phyloP scores from a whole-genome alignment of 2,113 vertebrate species.

The Thymallus thymallus region DNA sequence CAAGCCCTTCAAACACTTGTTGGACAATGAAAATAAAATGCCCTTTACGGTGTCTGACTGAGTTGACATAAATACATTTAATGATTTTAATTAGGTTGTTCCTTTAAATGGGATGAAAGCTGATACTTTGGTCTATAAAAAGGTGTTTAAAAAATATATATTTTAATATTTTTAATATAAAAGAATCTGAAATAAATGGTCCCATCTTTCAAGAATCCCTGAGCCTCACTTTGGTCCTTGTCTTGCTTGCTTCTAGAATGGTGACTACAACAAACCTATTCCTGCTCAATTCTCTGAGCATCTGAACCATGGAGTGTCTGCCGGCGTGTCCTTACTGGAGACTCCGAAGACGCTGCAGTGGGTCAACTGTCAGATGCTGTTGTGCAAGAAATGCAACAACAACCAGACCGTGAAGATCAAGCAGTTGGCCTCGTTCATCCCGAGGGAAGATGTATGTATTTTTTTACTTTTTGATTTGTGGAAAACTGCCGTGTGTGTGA shows the following conservation, averaged over 20 bases:
- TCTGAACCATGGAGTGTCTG: slow-evolving; percentile 89
- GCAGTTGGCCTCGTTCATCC: slow-evolving; percentile 89
- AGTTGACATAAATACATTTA: too few relatives aligned
- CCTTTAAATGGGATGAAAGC: too few relatives aligned
- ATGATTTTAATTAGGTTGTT: too few relatives aligned
- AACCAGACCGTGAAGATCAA: slow-evolving; percentile 92
- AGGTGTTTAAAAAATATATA: too few relatives aligned
- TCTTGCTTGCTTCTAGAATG: slow-evolving; percentile 76
- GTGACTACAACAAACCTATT: slow-evolving; percentile 98
- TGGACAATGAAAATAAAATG: too few relatives aligned
- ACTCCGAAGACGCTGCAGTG: slow-evolving; percentile 81
- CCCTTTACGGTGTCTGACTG: too few relatives aligned
- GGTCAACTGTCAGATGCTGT: slow-evolving; percentile 93
- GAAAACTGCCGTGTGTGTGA: neutral
- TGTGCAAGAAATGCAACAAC: slow-evolving; percentile 91
- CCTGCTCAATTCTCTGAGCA: slow-evolving; percentile 94
- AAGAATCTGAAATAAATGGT: neutral
- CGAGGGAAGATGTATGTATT: slow-evolving; percentile 84
- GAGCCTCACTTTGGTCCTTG: neutral
- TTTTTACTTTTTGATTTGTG: neutral
- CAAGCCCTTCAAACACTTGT: too few relatives aligned
- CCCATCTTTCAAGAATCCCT: too few relatives aligned
- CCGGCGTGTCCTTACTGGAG: slow-evolving; percentile 62
- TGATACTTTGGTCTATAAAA: too few relatives aligned
- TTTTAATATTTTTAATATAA: neutral